Conservation (phyloP, 2,888 invertebrate genomes). For the Dione juno region DNA sequence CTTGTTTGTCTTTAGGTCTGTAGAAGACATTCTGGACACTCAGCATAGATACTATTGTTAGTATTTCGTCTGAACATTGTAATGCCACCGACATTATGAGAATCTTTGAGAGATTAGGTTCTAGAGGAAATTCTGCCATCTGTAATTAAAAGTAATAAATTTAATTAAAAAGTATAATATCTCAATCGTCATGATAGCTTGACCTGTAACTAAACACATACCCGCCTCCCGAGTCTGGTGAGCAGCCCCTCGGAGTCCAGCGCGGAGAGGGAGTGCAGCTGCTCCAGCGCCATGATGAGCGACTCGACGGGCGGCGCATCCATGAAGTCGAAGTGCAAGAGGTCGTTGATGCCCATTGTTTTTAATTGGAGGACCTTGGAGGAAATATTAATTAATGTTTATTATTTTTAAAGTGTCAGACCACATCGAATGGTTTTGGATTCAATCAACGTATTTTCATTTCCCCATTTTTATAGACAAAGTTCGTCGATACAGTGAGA, state of each 20-base stretch:
- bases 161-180: no score
- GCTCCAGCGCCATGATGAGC: conserved; percentile 98
- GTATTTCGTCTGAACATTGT: conserved; percentile 98
- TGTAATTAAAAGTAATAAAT: no score
- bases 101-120: conserved; percentile 99
- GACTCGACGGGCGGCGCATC: conserved; percentile 99
- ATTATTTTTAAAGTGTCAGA: no score
- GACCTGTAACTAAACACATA: no score
- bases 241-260: conserved; percentile 96
- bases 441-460: no score
- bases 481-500: no score
- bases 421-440: no score
- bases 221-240: conserved; percentile 90
- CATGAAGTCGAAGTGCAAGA: conserved; percentile 99
- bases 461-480: no score
- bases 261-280: conserved; percentile 97
- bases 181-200: no score
- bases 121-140: conserved; percentile 99
- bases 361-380: conserved; percentile 93
- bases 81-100: conserved; percentile 99
- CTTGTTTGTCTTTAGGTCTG: conserved; percentile 96
- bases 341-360: conserved; percentile 99
- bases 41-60: conserved; percentile 99
- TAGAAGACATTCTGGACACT: conserved; percentile 99
- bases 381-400: background rate